Conservation (phyloP, 2,797 vertebrate genomes). For the Phaenicophaeus curvirostris region DNA sequence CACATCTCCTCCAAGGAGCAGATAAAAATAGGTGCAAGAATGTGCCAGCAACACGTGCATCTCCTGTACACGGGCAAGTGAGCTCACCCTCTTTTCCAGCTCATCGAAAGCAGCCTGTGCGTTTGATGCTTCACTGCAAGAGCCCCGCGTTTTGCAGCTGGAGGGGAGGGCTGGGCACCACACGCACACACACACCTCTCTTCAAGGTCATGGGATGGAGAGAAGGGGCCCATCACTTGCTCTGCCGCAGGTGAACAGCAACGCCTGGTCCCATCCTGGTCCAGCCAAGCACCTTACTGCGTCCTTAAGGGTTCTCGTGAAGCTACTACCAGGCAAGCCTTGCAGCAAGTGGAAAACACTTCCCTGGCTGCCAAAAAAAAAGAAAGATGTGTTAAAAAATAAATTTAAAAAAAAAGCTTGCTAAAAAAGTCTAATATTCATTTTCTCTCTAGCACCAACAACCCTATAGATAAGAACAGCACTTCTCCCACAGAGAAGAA, state of each 20-base stretch:
- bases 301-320: not conserved
- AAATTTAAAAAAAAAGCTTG: not conserved
- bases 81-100: not conserved
- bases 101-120: not conserved
- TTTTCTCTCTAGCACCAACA: not conserved
- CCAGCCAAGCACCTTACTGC: not conserved
- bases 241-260: not conserved
- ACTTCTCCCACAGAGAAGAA: not conserved
- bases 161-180: not conserved
- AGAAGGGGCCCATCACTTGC: not conserved
- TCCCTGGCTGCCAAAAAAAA: not conserved
- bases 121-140: fast-evolving
- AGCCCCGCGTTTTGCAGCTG: fast-evolving
- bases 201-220: not conserved
- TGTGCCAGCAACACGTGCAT: fast-evolving
- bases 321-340: not conserved
- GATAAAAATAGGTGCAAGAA: not conserved
- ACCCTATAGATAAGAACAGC: not conserved
- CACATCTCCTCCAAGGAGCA: not conserved
- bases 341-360: not conserved
- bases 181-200: not conserved
- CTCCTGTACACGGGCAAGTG: not conserved
- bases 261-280: not conserved
- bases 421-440: not conserved
- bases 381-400: not conserved